These are phyloP conservation scores for Watsonalla binaria DNA, from an alignment of 2,888 invertebrate genomes.

Conservation along the genomic window DNA sequence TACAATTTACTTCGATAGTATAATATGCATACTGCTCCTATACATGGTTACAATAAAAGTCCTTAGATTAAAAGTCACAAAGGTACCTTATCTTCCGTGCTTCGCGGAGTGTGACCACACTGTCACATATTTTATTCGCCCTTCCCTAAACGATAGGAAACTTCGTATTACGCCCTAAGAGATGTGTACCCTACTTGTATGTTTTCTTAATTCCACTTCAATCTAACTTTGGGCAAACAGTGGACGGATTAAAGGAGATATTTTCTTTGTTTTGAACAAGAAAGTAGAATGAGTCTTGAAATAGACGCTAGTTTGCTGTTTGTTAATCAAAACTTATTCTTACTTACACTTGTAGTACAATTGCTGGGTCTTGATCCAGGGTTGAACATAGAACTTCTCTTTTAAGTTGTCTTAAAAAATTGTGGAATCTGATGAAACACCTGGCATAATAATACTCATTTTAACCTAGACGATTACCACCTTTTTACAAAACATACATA, in stretches of 20 bases:
- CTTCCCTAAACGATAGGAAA: constrained; percentile 35
- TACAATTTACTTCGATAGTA: no score
- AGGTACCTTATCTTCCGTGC: constrained; percentile 66
- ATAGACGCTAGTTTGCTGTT: neutral
- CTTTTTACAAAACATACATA: no score
- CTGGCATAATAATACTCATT: no score
- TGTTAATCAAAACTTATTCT: neutral
- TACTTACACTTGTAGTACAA: no score
- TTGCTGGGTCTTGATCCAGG: no score
- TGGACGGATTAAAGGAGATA: neutral
- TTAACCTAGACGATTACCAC: no score
- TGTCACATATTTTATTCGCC: constrained; percentile 69
- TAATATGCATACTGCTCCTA: no score
- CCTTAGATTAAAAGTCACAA: constrained; percentile 37
- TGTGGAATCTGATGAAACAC: no score
- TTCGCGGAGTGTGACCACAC: constrained; percentile 57
- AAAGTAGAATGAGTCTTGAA: neutral
- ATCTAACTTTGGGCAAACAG: neutral
- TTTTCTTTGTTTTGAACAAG: neutral
- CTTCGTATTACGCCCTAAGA: constrained; percentile 24
- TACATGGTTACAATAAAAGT: no score
- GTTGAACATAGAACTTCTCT: no score
- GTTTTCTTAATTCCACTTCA: constrained; percentile 2
- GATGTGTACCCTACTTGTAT: constrained; percentile 18
- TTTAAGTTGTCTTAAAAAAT: no score